These are phyloP conservation scores for Caretta caretta DNA, from an alignment of 2,113 vertebrate genomes.

Conservation along the genomic window DNA sequence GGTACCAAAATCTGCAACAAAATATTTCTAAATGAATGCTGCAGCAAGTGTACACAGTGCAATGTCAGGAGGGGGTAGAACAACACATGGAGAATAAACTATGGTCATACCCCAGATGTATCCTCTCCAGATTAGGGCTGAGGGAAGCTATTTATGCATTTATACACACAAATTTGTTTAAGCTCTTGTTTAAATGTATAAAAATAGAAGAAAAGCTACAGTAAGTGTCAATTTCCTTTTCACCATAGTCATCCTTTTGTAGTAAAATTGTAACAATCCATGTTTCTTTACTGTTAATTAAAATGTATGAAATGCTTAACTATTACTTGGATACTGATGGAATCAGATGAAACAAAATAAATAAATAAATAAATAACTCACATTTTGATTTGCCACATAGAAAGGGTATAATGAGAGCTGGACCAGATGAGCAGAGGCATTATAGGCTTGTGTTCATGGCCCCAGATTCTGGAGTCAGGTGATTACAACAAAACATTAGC, in stretches of 20 bases:
- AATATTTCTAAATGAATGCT: too few relatives aligned
- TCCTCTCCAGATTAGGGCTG: background rate
- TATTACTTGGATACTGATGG: background rate
- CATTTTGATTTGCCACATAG: background rate
- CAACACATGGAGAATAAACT: background rate
- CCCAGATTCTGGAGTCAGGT: background rate
- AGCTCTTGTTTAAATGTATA: background rate
- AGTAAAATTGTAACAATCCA: background rate
- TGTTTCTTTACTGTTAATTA: background rate
- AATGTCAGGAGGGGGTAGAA: too few relatives aligned
- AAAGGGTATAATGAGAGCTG: background rate
- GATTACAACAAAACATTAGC: too few relatives aligned
- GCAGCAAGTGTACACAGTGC: too few relatives aligned
- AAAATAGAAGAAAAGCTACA: background rate
- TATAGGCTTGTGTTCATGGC: background rate
- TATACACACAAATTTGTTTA: background rate
- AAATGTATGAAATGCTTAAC: background rate
- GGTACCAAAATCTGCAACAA: too few relatives aligned
- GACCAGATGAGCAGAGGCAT: background rate
- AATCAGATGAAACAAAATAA: background rate
- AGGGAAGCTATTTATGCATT: background rate
- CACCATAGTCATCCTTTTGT: background rate
- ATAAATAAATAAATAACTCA: background rate
- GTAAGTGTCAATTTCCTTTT: background rate
- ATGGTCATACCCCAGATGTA: background rate